These are phyloP conservation scores for Bombus consobrinus DNA, from an alignment of 1,140 invertebrate genomes.

Conservation along the genomic window DNA sequence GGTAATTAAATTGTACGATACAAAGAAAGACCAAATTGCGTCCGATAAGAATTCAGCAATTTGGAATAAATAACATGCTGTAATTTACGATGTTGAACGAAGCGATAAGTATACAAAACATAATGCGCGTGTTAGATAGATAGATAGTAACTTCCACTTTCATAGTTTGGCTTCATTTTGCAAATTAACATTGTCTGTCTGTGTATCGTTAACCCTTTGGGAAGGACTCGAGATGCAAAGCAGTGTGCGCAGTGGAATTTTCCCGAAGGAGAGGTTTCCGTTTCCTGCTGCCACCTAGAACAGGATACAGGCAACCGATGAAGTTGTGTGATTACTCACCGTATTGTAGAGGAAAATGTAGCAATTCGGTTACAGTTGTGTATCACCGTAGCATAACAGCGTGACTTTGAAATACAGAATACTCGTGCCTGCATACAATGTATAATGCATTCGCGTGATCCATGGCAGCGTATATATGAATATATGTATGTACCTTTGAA, in stretches of 20 bases:
- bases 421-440: not conserved
- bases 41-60: not conserved
- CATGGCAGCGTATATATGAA: too few species aligned
- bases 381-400: not conserved
- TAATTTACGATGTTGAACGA: not conserved
- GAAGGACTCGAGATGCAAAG: too few species aligned
- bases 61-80: not conserved
- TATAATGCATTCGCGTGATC: not conserved
- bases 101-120: not conserved
- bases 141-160: not conserved
- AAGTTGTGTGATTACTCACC: slow-evolving; percentile 14
- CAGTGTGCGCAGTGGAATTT: not conserved
- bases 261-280: slow-evolving; percentile 35
- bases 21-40: not conserved
- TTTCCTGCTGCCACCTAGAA: slow-evolving; percentile 54
- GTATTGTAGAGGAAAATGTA: not conserved
- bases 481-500: not conserved
- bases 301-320: slow-evolving; percentile 28
- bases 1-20: not conserved
- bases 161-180: not conserved
- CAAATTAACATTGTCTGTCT: too few species aligned
- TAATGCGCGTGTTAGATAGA: not conserved
- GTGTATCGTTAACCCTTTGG: not conserved
- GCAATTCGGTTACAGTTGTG: not conserved
- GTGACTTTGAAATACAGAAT: slow-evolving; percentile 29